Evolutionary conservation across 2,113 vertebrate species (phyloP).

Genomic region (Gymnogyps californianus): DNA sequence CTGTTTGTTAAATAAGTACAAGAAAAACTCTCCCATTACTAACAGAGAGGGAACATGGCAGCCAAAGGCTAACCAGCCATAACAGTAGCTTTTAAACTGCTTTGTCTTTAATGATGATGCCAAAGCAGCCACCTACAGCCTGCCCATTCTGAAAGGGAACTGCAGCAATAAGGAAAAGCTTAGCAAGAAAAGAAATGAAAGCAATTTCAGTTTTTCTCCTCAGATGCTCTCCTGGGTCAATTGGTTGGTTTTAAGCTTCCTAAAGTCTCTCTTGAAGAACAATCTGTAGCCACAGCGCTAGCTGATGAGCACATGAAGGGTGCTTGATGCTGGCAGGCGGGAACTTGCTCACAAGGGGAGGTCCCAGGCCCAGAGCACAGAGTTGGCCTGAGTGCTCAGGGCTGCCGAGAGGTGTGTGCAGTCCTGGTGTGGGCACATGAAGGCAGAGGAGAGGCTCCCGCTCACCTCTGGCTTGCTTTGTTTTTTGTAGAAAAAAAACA

Average conservation of each 20-base stretch:
- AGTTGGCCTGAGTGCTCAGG: neutral
- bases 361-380: neutral
- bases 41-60: neutral
- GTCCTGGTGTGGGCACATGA: neutral
- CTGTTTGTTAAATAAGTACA: neutral
- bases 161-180: neutral
- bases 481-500: neutral
- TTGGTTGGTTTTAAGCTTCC: neutral
- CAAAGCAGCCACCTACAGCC: neutral
- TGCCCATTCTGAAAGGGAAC: neutral
- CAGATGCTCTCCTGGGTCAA: neutral
- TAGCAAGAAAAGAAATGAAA: neutral
- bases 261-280: neutral
- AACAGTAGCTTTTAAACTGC: neutral
- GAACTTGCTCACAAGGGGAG: neutral
- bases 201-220: neutral
- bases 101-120: neutral
- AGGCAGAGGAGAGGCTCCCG: neutral
- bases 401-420: rapidly evolving
- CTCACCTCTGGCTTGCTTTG: neutral
- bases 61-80: neutral
- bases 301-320: neutral
- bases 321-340: neutral
- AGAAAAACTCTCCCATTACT: neutral
- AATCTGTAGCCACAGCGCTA: rapidly evolving